Conservation (phyloP, 2,797 vertebrate genomes). For the Falco novaeseelandiae region DNA sequence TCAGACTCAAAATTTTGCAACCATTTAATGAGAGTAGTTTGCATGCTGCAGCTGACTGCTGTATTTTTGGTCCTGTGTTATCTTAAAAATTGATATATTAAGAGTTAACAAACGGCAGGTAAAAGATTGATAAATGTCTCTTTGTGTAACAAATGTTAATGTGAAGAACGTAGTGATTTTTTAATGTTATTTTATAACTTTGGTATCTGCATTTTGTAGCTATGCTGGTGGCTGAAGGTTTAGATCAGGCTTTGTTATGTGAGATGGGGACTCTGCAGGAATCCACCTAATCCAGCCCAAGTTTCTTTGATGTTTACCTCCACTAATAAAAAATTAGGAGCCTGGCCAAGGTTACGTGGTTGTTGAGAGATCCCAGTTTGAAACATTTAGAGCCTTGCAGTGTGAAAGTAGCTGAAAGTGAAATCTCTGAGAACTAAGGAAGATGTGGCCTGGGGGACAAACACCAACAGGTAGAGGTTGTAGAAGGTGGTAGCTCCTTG, state of each 20-base stretch:
- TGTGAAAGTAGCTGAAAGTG: constrained; percentile 12
- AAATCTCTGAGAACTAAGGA: not conserved
- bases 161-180: not conserved
- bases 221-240: constrained; percentile 8
- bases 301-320: constrained; percentile 60
- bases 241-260: constrained; percentile 46
- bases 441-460: not conserved
- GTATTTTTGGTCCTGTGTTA: not conserved
- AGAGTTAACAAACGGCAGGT: not conserved
- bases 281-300: constrained; percentile 40
- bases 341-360: constrained; percentile 22
- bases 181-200: not conserved
- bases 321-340: constrained; percentile 49
- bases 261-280: constrained; percentile 49
- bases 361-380: constrained; percentile 40
- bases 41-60: not conserved
- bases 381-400: constrained; percentile 13
- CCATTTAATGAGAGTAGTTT: not conserved
- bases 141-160: not conserved
- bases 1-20: not conserved
- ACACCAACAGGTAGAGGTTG: not conserved
- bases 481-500: not conserved
- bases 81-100: not conserved
- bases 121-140: not conserved
- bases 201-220: not conserved